Base-by-base conservation (phyloP, 2,797 vertebrate genomes). In the Siniperca undulata region DNA sequence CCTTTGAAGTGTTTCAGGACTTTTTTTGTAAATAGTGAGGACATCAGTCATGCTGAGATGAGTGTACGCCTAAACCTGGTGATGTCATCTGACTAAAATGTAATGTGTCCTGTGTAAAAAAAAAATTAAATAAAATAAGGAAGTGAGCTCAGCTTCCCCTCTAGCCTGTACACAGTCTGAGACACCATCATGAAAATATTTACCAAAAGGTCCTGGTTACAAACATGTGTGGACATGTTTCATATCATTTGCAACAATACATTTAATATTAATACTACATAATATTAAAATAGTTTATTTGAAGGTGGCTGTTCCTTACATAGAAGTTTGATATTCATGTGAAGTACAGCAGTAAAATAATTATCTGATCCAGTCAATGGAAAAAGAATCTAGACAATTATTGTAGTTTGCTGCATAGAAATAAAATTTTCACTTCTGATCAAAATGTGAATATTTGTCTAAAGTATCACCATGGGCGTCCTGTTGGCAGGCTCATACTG, bases 1-100 rank as follows among this genome's bases (percentile, higher is more conserved):
- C 79, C 83, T 94, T 91, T 91, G 84, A 95, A 93, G 92, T 92
- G 87, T 91, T 90, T 83, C 9, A 11, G 76, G 90, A 84, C 75
- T 94, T 93, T 90, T 52, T 79, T 92, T 85, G 80, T 81, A 93
- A 90, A 92, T 67, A 88, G 85, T 34, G 53, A 89, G 81, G 87
- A 71, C 90, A 91, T 92, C 85, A 74, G 82, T 91, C 92, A 92
- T 44, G 78, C 85, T 81, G 86, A 80, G 86, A 87, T 10, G 40
- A 83, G 59, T 67, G 67, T 69, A 59, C 6, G 27, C 59, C 66
- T 85, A 55, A 88, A 80, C 67, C 55, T 4, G 61, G 69, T 90
- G 91, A 94, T 94, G 92, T 93, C 91, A 94, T 83, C 78, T 1
- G 55, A 74, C 87, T 82, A 78, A 86, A 91, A 88, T 82, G 77